phyloP scores from a whole-genome alignment of 2,113 vertebrate species.

The Carassius gibelio region DNA sequence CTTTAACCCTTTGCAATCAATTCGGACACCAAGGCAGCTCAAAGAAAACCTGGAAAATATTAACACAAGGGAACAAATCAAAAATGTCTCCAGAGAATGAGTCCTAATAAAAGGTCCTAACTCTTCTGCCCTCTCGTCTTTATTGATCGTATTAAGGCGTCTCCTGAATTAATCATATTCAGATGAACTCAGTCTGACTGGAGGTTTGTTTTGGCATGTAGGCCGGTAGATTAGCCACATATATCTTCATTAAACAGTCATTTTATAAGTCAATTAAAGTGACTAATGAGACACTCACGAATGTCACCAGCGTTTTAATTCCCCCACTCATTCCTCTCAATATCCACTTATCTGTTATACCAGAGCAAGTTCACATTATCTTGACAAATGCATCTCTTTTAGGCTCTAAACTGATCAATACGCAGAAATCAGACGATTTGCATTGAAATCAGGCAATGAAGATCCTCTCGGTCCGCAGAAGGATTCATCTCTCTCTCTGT shows the following conservation, averaged over 20 bases:
- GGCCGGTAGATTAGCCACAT: conserved; percentile 8
- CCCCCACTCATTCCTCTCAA: background rate
- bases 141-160: background rate
- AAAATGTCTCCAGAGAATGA: background rate
- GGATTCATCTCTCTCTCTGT: conserved; percentile 22
- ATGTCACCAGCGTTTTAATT: conserved; percentile 20
- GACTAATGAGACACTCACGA: conserved; percentile 49
- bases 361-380: background rate
- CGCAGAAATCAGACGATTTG: conserved; percentile 21
- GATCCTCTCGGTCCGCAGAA: conserved; percentile 25
- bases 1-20: conserved; percentile 5
- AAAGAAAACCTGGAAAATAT: background rate
- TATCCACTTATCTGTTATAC: conserved; percentile 38
- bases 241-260: conserved; percentile 58
- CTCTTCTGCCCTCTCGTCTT: background rate
- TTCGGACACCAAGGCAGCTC: background rate
- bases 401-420: conserved; percentile 23
- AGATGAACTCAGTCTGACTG: conserved; percentile 4
- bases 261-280: conserved; percentile 54
- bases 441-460: conserved; percentile 8
- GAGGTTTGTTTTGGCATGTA: conserved; percentile 20
- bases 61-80: background rate
- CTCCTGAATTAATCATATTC: background rate
- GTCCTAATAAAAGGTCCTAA: background rate
- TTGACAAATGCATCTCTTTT: conserved; percentile 9